Conservation (phyloP, 2,113 vertebrate species). For the Oenanthe oenanthe region DNA sequence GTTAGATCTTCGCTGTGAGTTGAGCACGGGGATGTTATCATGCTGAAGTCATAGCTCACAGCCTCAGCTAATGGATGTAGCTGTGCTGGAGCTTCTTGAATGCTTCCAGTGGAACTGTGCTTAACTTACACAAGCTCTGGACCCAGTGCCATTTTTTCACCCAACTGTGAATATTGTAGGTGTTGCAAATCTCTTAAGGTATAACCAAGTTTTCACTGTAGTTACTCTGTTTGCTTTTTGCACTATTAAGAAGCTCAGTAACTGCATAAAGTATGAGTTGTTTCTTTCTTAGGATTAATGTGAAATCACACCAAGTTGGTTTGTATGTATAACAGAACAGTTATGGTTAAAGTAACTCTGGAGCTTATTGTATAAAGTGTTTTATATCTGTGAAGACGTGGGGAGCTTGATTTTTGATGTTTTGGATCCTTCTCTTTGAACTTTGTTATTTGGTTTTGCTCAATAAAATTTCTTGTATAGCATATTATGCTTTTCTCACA, state of each 20-base stretch:
- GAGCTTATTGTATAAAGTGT: not conserved
- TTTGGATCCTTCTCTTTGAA: not conserved
- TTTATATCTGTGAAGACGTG: not conserved
- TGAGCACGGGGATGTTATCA: not conserved
- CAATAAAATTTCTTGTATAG: not conserved
- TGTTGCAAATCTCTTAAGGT: not conserved
- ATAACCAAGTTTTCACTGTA: not conserved
- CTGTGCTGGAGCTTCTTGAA: not conserved
- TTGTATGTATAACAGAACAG: not conserved
- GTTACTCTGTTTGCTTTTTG: not conserved
- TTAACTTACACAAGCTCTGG: not conserved
- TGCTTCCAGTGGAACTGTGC: not conserved
- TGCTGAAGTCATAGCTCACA: slow-evolving; percentile 25
- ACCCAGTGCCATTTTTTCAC: not conserved
- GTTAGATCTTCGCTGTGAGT: not conserved
- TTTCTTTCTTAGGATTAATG: not conserved
- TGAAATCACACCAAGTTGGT: not conserved
- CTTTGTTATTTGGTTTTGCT: not conserved
- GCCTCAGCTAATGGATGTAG: not conserved
- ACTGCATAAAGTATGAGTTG: not conserved
- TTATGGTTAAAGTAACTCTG: not conserved
- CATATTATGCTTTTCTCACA: not conserved
- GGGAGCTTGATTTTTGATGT: not conserved
- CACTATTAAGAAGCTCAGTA: not conserved
- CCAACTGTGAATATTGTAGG: not conserved